Conservation (phyloP, 2,113 vertebrate species). For the Cynoglossus semilaevis region DNA sequence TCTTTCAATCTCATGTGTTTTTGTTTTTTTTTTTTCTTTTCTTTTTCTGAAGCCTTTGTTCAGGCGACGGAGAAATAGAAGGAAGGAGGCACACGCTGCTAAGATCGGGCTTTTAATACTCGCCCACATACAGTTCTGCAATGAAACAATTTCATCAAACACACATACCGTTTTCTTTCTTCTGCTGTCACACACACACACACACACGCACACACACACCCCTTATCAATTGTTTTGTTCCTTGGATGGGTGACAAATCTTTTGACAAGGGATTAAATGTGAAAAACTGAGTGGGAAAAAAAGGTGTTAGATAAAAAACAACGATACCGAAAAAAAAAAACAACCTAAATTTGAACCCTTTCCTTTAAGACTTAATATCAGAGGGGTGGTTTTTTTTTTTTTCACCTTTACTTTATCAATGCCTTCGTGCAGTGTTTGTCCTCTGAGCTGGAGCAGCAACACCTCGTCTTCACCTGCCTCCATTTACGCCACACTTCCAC, state of each 20-base stretch:
- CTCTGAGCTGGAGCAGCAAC: slow-evolving; percentile 24
- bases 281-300: slow-evolving; percentile 17
- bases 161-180: slow-evolving; percentile 65
- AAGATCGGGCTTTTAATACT: slow-evolving; percentile 82
- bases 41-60: too few species aligned
- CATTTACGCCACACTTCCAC: slow-evolving; percentile 33
- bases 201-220: slow-evolving; percentile 42
- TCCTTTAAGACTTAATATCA: slow-evolving; percentile 37
- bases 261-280: slow-evolving; percentile 72
- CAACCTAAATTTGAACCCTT: slow-evolving; percentile 50
- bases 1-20: slow-evolving; percentile 78
- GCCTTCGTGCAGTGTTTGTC: too few species aligned
- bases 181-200: slow-evolving; percentile 33
- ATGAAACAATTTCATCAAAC: slow-evolving; percentile 69
- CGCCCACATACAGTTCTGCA: slow-evolving; percentile 70
- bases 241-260: slow-evolving; percentile 58
- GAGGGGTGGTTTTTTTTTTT: too few species aligned
- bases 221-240: slow-evolving; percentile 66
- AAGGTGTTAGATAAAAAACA: background rate
- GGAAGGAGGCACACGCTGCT: slow-evolving; percentile 70
- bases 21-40: slow-evolving; percentile 74
- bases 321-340: slow-evolving; percentile 53
- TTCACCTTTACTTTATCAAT: too few species aligned
- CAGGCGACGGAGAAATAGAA: slow-evolving; percentile 49
- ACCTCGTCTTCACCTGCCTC: slow-evolving; percentile 41